Percentiles rank a stretch among this genome's conserved stretches.
Evolutionary conservation across 1,140 invertebrate species (phyloP).

Genomic region (Cotesia vestalis): DNA sequence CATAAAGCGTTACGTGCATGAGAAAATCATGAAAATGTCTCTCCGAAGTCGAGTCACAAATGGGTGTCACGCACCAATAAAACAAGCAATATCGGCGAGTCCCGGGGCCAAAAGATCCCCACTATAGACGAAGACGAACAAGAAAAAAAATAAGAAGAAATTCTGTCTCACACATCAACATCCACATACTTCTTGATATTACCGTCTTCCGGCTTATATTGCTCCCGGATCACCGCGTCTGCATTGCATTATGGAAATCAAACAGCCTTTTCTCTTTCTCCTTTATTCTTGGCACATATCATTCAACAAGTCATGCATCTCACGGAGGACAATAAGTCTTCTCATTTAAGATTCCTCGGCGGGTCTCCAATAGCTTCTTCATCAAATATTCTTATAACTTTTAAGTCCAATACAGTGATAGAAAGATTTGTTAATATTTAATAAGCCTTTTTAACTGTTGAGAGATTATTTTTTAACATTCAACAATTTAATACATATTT

Average conservation of each 20-base stretch:
- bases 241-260: constrained; percentile 55
- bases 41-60: constrained; percentile 39
- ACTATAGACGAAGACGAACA: neutral
- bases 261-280: constrained; percentile 6
- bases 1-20: neutral
- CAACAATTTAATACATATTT: no score
- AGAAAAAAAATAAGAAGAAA: constrained; percentile 21
- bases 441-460: no score
- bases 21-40: constrained; percentile 2
- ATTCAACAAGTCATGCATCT: neutral
- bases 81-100: constrained; percentile 60
- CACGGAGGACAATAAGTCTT: neutral
- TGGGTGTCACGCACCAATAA: constrained; percentile 58
- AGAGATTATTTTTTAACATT: no score
- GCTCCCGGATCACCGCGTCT: constrained; percentile 59
- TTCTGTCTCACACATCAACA: constrained; percentile 27
- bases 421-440: no score
- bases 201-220: constrained; percentile 48
- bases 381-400: neutral
- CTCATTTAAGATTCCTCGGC: constrained; percentile 11
- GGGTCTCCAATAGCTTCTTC: constrained; percentile 21
- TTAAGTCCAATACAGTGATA: no score
- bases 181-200: constrained; percentile 6
- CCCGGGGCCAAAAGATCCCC: constrained; percentile 50
- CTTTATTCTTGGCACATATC: neutral